Evolutionary conservation across 30 jellyfish, hydroid and myxozoan genomes (phyloP), one percentile per base, ranked within the genome.

Genomic region (Calvadosia cruxmelitensis): DNA sequence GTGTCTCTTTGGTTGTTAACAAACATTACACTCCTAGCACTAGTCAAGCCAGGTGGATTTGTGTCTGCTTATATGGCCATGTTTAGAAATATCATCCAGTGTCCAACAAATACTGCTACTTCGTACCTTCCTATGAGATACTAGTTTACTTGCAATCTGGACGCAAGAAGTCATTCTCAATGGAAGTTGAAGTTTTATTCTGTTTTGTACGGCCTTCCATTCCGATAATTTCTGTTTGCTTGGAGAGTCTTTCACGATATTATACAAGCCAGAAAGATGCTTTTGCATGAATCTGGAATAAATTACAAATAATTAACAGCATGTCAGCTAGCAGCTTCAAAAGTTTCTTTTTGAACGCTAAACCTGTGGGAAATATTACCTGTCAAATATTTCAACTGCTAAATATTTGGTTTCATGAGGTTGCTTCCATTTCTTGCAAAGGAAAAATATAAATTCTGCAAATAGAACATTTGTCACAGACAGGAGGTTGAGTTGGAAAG

Each of bases 331-430:
- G 3, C 20, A 0, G 34, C 27, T 31, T 24, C 57, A 42, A 20
- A 42, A 20, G 15, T 20, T 5, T 42, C 57, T 42, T 5, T 42
- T 42, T 42, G 20, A 10, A 42, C n/a, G n/a, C n/a, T n/a, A n/a
- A n/a, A n/a, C n/a, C n/a, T n/a, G n/a, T n/a, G n/a, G n/a, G n/a
- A n/a, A n/a, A 5, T 42, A 42, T 10, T 81, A 90, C 98, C 78
- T 76, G 73, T 90, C 98, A 65, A 90, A 90, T 33, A 90, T 34
- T 64, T 90, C 98, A 23, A 90, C 68, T 10, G 95, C 95, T 0
- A 74, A 32, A 64, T 36, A 90, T 65, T 79, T 76, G 26, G 86
- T 76, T 3, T 74, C 85, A 42, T 82, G 90, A 2, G 85, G 79
- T 49, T 79, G 50, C 64, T 74, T 61, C 48, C 80, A 65, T 61